Base-by-base conservation (phyloP, 2,797 vertebrate species). In the Phrynocephalus forsythii region DNA sequence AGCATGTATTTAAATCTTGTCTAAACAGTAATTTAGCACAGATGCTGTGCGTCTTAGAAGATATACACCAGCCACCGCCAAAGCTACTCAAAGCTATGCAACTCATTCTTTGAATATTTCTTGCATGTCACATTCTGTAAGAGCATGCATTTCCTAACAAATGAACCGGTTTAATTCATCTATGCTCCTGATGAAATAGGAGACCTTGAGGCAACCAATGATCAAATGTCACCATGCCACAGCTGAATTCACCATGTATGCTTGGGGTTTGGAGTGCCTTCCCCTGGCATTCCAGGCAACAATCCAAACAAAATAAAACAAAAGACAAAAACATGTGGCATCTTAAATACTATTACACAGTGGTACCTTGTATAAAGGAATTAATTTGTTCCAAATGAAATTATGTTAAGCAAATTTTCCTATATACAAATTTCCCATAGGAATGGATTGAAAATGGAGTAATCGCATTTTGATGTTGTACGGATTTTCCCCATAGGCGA, bases 1-100 rank as follows among this genome's bases (percentile, higher is more conserved):
- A 3, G 0, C 0, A 11, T 10, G 20, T 33, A 50, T 26, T 15
- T 0, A 20, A 81, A 84, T 66, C 82, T 38, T 72, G 24, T 4
- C 1, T n/a, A 8, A 48, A 26, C 3, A 0, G 2, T 33, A 16
- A 68, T n/a, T 15, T 79, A 80, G 79, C 0, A 86, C 1, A 0
- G 0, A 22, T 79, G 60, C 16, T n/a, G 6, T 1, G 87, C 78
- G 33, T 8, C 2, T 56, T 33, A 52, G 67, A 71, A 89, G 18
- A 85, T 22, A 15, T 26, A 20, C 44, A 1, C 50, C 28, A 1
- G 3, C 16, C 3, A 30, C 0, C 6, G 6, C 1, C 52, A 56
- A 60, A 3, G 63, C 81, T 77, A 79, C 15, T 22, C 2, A 67
- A 76, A 56, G 77, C 26, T 5, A 28, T 26, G 72, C 79, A 16